Base-by-base conservation (phyloP, 2,113 vertebrate genomes). In the Columba janthina region DNA sequence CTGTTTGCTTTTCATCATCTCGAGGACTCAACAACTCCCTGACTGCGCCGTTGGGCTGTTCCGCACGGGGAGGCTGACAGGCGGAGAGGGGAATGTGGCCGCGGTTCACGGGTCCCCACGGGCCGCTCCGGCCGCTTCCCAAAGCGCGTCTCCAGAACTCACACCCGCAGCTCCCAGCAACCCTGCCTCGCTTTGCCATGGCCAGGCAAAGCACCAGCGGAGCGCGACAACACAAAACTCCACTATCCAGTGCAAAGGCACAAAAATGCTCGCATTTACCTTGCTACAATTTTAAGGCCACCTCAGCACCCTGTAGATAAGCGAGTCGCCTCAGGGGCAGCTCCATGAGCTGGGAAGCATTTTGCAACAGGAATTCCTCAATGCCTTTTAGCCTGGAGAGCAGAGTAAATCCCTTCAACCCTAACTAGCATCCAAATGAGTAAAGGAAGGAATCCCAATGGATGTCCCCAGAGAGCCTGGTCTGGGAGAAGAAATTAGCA, bases 371-470 rank as follows among this genome's bases (percentile, higher is more conserved):
- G 67, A 80, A 88, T 86, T 74, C 32, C 90, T 75, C 83, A 38
- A 16, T 61, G 86, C 86, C 60, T 91, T 82, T 88, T 57, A 83
- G 89, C 78, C 71, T 50, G 21, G 20, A 83, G 75, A 93, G 91
- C 80, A 69, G 54, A 88, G 58, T 3, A 72, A 96, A 96, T 83
- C 87, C 78, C 87, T 92, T 83, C 89, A 73, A 42, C n/a, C 34
- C 40, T 38, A 95, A 76, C 85, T 34, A 85, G 84, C 54, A 82
- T 94, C 87, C 70, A 89, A 91, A 91, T 93, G 31, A 93, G 65
- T 51, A 78, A 60, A 44, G 1, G 1, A 50, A 85, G 67, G 67
- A 85, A 88, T 83, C 71, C 75, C 60, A 62, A 0, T 4, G 54
- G 91, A 42, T 4, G 0, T 62, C 74, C 72, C 87, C 50, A 58